Evolutionary conservation across 2,888 invertebrate species (phyloP).

Genomic region (Nomada flava): DNA sequence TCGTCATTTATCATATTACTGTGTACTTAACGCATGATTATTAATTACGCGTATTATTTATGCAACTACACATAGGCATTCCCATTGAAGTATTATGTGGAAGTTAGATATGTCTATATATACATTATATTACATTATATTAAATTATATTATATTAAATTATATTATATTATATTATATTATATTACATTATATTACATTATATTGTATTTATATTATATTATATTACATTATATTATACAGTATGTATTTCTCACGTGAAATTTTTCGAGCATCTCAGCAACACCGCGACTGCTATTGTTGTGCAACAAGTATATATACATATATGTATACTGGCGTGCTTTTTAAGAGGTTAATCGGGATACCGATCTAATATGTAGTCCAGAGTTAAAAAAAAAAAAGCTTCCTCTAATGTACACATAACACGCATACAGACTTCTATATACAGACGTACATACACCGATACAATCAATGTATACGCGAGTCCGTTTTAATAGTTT

Average conservation of each 20-base stretch:
- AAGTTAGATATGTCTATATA: constrained; percentile 53
- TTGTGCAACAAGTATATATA: constrained; percentile 29
- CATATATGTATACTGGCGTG: constrained; percentile 36
- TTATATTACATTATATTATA: constrained; percentile 47
- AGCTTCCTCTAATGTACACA: constrained; percentile 44
- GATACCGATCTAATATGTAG: constrained; percentile 57
- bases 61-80: constrained; percentile 53
- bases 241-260: constrained; percentile 51
- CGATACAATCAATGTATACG: constrained; percentile 10
- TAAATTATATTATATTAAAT: constrained; percentile 51
- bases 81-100: constrained; percentile 54
- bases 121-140: constrained; percentile 53
- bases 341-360: constrained; percentile 68
- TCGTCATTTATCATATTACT: constrained; percentile 61
- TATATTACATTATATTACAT: constrained; percentile 48
- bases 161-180: constrained; percentile 49
- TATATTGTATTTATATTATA: constrained; percentile 49
- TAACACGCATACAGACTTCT: not conserved
- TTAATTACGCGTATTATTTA: constrained; percentile 62
- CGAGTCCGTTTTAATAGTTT: constrained; percentile 20
- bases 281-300: constrained; percentile 50
- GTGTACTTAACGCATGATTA: constrained; percentile 62
- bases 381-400: constrained; percentile 43
- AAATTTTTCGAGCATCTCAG: constrained; percentile 39
- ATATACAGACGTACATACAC: constrained; percentile 5